These are phyloP conservation scores for Squalus acanthias DNA, from an alignment of 2,797 vertebrate genomes.

Conservation along the genomic window DNA sequence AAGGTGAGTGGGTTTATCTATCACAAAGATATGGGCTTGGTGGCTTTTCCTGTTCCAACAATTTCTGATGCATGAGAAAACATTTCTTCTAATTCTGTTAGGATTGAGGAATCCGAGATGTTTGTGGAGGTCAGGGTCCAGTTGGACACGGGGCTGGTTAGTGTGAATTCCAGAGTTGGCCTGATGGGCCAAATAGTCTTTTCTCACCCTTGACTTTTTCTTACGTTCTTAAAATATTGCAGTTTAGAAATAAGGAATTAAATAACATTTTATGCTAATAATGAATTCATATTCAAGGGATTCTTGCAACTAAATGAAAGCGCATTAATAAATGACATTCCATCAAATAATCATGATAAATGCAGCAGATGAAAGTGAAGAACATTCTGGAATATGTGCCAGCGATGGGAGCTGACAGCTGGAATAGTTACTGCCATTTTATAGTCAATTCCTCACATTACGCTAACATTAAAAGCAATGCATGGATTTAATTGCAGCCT, in stretches of 20 bases:
- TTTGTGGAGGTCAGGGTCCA: background rate
- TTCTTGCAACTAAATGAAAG: background rate
- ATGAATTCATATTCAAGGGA: background rate
- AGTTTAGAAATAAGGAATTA: background rate
- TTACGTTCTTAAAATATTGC: background rate
- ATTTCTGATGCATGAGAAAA: background rate
- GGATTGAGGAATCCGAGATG: background rate
- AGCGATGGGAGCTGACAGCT: background rate
- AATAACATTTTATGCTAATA: background rate
- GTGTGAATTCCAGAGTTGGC: background rate
- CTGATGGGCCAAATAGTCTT: background rate
- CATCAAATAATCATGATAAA: background rate
- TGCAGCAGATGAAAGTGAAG: background rate
- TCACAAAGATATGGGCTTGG: background rate
- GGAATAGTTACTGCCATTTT: background rate
- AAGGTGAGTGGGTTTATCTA: background rate
- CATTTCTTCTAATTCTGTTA: background rate
- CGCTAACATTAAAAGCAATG: background rate
- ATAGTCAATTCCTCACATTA: background rate
- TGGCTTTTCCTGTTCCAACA: background rate
- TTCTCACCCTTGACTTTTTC: background rate
- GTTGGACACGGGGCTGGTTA: background rate
- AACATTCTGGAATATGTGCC: background rate
- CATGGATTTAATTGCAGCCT: slow-evolving; percentile 1
- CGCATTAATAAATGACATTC: background rate